These are phyloP conservation scores for Oreochromis spilurus DNA, from an alignment of 2,113 vertebrate genomes.

Conservation along the genomic window DNA sequence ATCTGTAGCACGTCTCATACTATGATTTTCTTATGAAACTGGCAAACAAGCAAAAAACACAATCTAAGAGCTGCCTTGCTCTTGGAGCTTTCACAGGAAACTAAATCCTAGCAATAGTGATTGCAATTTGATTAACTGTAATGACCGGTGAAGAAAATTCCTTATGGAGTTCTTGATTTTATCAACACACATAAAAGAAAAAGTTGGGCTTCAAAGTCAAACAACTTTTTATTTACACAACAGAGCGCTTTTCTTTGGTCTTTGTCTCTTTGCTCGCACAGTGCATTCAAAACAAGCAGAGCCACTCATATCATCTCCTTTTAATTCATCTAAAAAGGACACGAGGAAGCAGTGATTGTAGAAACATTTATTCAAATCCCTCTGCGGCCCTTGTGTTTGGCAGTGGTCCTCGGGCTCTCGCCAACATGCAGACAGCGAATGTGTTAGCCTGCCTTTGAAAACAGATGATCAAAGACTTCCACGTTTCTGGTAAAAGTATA, in stretches of 20 bases:
- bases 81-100: not conserved
- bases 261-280: not conserved
- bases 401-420: not conserved
- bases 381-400: not conserved
- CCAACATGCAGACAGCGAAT: not conserved
- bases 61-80: not conserved
- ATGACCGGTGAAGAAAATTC: not conserved
- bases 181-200: not conserved
- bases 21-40: not conserved
- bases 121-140: not conserved
- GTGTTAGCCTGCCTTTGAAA: not conserved
- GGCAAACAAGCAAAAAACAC: not conserved
- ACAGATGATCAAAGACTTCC: conserved; percentile 20
- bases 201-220: not conserved
- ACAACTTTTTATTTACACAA: not conserved
- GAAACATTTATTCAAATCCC: conserved; percentile 22
- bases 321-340: conserved; percentile 9
- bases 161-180: not conserved
- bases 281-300: not conserved
- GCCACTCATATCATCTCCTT: not conserved
- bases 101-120: not conserved
- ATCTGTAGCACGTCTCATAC: not conserved
- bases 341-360: not conserved
- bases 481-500: conserved; percentile 27
- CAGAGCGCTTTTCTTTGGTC: not conserved